phyloP scores from a whole-genome alignment of 2,797 vertebrate species.

The Chromobotia macracanthus region DNA sequence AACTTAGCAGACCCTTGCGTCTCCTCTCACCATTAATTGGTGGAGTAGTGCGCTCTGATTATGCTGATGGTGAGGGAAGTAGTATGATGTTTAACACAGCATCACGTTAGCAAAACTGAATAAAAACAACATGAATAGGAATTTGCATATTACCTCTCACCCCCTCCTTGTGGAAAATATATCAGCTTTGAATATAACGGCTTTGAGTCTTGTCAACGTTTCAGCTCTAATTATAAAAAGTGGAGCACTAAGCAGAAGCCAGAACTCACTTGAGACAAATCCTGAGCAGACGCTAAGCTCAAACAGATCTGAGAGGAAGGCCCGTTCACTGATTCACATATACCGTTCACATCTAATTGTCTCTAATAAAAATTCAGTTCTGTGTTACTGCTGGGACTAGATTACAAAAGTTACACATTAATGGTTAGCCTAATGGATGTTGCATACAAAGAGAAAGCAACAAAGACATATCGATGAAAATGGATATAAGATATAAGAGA shows the following conservation, averaged over 20 bases:
- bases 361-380: constrained; percentile 63
- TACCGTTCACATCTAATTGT: constrained; percentile 79
- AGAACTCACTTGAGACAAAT: constrained; percentile 54
- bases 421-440: constrained; percentile 82
- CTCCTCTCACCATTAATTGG: constrained; percentile 56
- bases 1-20: constrained; percentile 53
- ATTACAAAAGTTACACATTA: constrained; percentile 68
- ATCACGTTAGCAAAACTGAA: constrained; percentile 63
- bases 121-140: constrained; percentile 59
- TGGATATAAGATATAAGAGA: constrained; percentile 50
- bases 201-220: constrained; percentile 56
- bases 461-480: constrained; percentile 14
- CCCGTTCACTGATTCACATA: constrained; percentile 66
- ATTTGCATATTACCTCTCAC: constrained; percentile 62
- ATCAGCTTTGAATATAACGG: constrained; percentile 51
- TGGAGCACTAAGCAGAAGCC: constrained; percentile 59
- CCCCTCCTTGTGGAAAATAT: constrained; percentile 66
- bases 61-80: constrained; percentile 53
- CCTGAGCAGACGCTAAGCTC: constrained; percentile 35
- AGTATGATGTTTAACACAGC: constrained; percentile 64
- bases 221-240: constrained; percentile 74
- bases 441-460: constrained; percentile 43
- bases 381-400: constrained; percentile 55
- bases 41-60: constrained; percentile 55
- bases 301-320: constrained; percentile 62